A percentile compares a stretch with the other conserved stretches of the same genome.
phyloP scores from a whole-genome alignment of 2,888 invertebrate genomes.

The Hermaeophaga mercurialis region DNA sequence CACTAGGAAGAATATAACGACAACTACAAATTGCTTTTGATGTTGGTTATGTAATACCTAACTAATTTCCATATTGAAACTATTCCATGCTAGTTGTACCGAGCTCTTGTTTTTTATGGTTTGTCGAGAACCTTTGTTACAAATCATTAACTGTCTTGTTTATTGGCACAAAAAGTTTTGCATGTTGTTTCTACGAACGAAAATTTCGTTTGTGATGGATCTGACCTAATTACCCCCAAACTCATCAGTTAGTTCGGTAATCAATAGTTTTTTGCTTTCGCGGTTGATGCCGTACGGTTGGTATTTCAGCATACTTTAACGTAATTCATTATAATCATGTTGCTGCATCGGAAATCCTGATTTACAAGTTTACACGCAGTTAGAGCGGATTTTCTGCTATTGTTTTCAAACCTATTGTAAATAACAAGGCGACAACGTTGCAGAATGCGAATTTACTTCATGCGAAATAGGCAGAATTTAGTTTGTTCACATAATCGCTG shows the following conservation, averaged over 20 bases:
- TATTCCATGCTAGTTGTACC: too few relatives aligned
- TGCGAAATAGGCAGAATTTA: not conserved
- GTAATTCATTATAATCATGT: slow-evolving; percentile 35
- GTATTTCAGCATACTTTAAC: slow-evolving; percentile 31
- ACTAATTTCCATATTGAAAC: too few relatives aligned
- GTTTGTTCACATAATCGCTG: not conserved
- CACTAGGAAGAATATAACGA: too few relatives aligned
- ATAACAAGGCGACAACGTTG: slow-evolving; percentile 2
- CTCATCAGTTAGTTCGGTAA: slow-evolving; percentile 21
- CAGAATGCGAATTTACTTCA: not conserved
- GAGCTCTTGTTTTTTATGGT: too few relatives aligned
- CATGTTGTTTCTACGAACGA: not conserved
- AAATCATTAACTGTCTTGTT: too few relatives aligned
- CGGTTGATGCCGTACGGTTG: slow-evolving; percentile 34
- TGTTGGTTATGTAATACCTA: too few relatives aligned
- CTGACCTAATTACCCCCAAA: slow-evolving; percentile 20
- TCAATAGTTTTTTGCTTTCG: slow-evolving; percentile 36
- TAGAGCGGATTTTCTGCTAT: slow-evolving; percentile 30
- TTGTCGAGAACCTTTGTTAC: too few relatives aligned
- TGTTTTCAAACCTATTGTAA: slow-evolving; percentile 22
- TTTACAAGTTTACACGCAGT: slow-evolving; percentile 30
- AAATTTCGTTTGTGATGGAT: slow-evolving; percentile 5
- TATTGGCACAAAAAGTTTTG: too few relatives aligned
- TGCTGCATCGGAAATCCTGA: slow-evolving; percentile 31
- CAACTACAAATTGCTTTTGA: too few relatives aligned